These are phyloP conservation scores for Limnephilus marmoratus DNA, from an alignment of 2,888 invertebrate genomes.

Conservation along the genomic window DNA sequence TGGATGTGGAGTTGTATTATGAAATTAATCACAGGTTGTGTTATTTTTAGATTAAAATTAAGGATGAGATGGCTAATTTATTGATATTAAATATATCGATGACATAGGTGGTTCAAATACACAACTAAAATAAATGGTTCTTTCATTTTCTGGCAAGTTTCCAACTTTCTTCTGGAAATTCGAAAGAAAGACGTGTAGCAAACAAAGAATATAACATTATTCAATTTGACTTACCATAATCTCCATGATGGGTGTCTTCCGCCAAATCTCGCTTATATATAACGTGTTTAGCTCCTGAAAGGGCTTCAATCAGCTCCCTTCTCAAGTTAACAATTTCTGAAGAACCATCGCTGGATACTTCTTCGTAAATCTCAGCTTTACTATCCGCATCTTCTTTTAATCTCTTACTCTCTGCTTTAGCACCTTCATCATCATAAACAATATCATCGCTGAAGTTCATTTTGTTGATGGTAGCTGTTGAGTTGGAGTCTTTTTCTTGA, in stretches of 20 bases:
- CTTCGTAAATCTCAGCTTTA: slow-evolving; percentile 66
- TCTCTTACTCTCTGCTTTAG: slow-evolving; percentile 65
- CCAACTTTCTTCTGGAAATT: too few relatives aligned
- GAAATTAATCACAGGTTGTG: too few relatives aligned
- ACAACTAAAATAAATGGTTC: too few relatives aligned
- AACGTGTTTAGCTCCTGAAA: slow-evolving; percentile 83
- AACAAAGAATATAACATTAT: background rate
- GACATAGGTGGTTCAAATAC: too few relatives aligned
- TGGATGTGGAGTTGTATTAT: too few relatives aligned
- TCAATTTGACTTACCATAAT: slow-evolving; percentile 75
- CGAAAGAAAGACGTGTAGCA: too few relatives aligned
- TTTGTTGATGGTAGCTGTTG: slow-evolving; percentile 63
- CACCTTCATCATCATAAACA: slow-evolving; percentile 67
- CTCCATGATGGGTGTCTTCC: slow-evolving; percentile 79
- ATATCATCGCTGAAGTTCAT: slow-evolving; percentile 66
- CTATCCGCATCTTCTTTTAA: slow-evolving; percentile 65
- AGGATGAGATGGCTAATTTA: too few relatives aligned
- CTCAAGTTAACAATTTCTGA: slow-evolving; percentile 50
- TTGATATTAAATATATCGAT: too few relatives aligned
- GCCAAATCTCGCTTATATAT: slow-evolving; percentile 83
- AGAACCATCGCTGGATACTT: slow-evolving; percentile 16
- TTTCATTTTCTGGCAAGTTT: too few relatives aligned
- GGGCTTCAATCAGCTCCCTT: slow-evolving; percentile 68
- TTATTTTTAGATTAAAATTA: too few relatives aligned
- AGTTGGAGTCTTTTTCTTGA: background rate